Evolutionary conservation across 2,113 vertebrate species (phyloP).

Genomic region (Nothobranchius kuhntae): DNA sequence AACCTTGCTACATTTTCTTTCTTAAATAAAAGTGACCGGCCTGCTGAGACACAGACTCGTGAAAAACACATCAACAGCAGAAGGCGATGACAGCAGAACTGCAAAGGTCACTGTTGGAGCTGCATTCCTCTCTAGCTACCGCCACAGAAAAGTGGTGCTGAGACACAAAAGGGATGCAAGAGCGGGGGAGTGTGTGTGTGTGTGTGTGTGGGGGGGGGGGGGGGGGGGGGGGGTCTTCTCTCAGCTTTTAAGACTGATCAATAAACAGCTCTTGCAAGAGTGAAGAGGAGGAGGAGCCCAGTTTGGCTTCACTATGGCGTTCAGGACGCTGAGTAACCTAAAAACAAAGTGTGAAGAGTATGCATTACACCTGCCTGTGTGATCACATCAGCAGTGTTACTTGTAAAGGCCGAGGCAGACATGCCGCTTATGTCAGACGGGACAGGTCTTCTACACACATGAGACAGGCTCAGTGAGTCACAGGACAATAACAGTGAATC

Average conservation of each 20-base stretch:
- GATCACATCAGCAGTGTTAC: neutral
- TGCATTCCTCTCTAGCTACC: conserved; percentile 36
- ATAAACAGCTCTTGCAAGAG: conserved; percentile 46
- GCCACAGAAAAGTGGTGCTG: conserved; percentile 9
- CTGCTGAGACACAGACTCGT: conserved; percentile 33
- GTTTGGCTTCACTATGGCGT: conserved; percentile 24
- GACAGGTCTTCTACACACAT: neutral
- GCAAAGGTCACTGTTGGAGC: conserved; percentile 8
- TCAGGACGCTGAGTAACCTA: conserved; percentile 25
- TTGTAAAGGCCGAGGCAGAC: conserved; percentile 23
- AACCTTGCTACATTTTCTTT: conserved; percentile 27
- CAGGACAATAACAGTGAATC: conserved; percentile 58
- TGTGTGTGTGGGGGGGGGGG: too few species aligned
- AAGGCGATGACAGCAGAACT: conserved; percentile 31
- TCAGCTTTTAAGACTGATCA: conserved; percentile 63
- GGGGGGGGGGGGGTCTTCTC: conserved; percentile 21
- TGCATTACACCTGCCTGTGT: conserved; percentile 37
- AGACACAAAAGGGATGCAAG: conserved; percentile 46
- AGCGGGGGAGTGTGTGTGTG: neutral
- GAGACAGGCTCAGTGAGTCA: conserved; percentile 27
- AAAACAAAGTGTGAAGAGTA: conserved; percentile 33
- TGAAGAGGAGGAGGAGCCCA: neutral
- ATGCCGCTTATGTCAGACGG: conserved; percentile 18
- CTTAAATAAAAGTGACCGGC: conserved; percentile 33
- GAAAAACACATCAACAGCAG: conserved; percentile 1